A percentile compares a stretch with the other conserved stretches of the same genome.
These are phyloP conservation scores for Ptilorrhoa leucosticta DNA, from an alignment of 2,113 vertebrate genomes.

Conservation along the genomic window DNA sequence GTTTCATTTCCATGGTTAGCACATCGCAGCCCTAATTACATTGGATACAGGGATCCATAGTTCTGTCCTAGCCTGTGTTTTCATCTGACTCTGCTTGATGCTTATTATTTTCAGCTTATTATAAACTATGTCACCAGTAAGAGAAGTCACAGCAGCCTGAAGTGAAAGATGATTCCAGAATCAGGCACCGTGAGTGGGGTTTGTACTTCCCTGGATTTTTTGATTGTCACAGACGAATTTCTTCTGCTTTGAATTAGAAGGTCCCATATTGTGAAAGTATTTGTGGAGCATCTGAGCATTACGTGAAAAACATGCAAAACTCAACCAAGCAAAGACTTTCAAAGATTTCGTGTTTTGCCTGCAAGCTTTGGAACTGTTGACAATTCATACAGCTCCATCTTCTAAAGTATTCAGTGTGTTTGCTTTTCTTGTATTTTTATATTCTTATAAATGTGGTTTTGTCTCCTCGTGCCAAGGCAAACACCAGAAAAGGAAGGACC, in stretches of 20 bases:
- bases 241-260: background rate
- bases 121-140: background rate
- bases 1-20: background rate
- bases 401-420: background rate
- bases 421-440: background rate
- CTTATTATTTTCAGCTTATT: conserved; percentile 15
- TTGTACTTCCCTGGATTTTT: background rate
- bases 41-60: background rate
- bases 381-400: background rate
- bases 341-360: background rate
- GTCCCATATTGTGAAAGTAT: background rate
- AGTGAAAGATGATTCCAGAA: background rate
- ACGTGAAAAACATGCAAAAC: background rate
- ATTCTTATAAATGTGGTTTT: background rate
- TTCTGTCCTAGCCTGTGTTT: background rate
- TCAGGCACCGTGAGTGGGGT: fast-evolving
- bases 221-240: background rate
- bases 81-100: background rate
- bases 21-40: background rate
- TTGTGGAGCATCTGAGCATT: background rate
- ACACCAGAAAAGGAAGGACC: background rate
- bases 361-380: background rate
- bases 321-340: background rate
- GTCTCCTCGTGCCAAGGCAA: background rate
- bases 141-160: background rate